These are phyloP conservation scores for Chelidonichthys spinosus DNA, from an alignment of 2,797 vertebrate genomes.

Conservation along the genomic window DNA sequence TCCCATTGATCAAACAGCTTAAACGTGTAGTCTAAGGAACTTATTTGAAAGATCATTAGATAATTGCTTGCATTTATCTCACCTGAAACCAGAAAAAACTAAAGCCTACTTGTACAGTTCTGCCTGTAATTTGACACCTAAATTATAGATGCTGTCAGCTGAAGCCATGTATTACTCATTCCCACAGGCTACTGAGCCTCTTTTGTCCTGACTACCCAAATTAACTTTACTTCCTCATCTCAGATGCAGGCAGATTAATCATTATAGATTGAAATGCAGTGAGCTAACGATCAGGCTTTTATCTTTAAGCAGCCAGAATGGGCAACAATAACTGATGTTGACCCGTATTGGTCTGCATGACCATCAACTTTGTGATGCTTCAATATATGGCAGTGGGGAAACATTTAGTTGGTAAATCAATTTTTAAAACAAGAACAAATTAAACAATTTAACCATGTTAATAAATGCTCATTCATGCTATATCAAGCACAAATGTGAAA, in stretches of 20 bases:
- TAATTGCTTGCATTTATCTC: slow-evolving; percentile 70
- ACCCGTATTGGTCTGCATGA: background rate
- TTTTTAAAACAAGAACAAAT: background rate
- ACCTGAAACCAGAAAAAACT: slow-evolving; percentile 50
- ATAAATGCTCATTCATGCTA: too few relatives aligned
- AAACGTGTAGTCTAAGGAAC: slow-evolving; percentile 55
- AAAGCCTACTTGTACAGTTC: slow-evolving; percentile 10
- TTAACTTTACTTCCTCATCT: slow-evolving; percentile 41
- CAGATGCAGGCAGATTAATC: slow-evolving; percentile 47
- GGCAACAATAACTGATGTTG: slow-evolving; percentile 21
- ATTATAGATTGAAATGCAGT: slow-evolving; percentile 49
- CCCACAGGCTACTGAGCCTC: slow-evolving; percentile 20
- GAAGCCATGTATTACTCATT: slow-evolving; percentile 36
- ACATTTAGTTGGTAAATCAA: background rate
- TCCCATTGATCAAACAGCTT: slow-evolving; percentile 62
- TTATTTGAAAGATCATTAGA: slow-evolving; percentile 67
- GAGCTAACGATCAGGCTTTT: slow-evolving; percentile 47
- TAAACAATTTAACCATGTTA: background rate
- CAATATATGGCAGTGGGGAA: background rate
- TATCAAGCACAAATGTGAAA: too few relatives aligned
- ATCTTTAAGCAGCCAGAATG: slow-evolving; percentile 33
- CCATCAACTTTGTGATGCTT: background rate
- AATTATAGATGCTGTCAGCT: slow-evolving; percentile 50
- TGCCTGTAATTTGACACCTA: slow-evolving; percentile 44
- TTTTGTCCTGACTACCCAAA: slow-evolving; percentile 46